phyloP scores from a whole-genome alignment of 1,140 invertebrate species.

The Asbolus verrucosus region DNA sequence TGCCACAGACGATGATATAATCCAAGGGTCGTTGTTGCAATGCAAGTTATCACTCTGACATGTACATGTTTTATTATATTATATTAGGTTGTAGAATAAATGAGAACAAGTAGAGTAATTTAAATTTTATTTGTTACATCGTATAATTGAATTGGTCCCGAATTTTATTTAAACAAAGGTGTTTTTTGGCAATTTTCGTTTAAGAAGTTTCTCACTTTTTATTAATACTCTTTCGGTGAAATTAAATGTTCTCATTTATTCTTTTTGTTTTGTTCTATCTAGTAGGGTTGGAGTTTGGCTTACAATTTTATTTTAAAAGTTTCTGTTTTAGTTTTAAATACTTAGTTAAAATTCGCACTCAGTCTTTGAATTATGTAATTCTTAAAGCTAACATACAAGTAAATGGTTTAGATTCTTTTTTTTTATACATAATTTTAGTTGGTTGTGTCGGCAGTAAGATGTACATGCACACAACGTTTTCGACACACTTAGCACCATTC shows the following conservation, averaged over 20 bases:
- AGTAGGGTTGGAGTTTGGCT: constrained; percentile 54
- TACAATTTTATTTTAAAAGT: constrained; percentile 48
- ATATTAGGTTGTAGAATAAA: too few species aligned
- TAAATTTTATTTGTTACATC: too few species aligned
- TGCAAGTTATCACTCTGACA: neutral
- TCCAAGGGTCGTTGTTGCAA: too few species aligned
- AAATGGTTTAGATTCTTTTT: neutral
- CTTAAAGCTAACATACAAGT: neutral
- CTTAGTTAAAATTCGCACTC: neutral
- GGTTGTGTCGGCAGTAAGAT: too few species aligned
- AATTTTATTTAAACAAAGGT: neutral
- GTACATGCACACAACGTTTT: too few species aligned
- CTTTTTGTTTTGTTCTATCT: constrained; percentile 21
- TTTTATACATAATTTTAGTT: neutral
- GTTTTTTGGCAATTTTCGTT: neutral
- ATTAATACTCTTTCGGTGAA: too few species aligned
- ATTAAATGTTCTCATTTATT: neutral
- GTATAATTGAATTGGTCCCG: too few species aligned
- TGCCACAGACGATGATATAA: too few species aligned
- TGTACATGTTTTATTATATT: neutral
- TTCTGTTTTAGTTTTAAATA: neutral
- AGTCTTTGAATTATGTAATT: constrained; percentile 4
- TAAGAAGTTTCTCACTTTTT: too few species aligned
- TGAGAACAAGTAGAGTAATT: too few species aligned
- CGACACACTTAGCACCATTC: too few species aligned